Percentiles rank a stretch among this genome's conserved stretches.
These are phyloP conservation scores for Diachrysia chrysitis DNA, from an alignment of 2,888 invertebrate genomes.

Conservation along the genomic window DNA sequence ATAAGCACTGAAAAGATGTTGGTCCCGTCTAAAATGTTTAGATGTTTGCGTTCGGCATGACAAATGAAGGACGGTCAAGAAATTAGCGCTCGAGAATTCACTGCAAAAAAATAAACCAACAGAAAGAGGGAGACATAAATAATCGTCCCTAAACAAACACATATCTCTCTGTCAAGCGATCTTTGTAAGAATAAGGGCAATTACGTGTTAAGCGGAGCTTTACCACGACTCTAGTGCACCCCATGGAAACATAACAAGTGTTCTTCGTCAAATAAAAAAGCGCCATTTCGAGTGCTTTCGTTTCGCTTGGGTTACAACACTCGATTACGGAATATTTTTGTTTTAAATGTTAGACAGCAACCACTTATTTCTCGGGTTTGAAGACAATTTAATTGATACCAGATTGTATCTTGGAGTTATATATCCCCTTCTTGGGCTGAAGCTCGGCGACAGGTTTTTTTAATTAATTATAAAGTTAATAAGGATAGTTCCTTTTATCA, in stretches of 20 bases:
- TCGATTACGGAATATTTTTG: slow-evolving; percentile 35
- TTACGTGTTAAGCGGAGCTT: slow-evolving; percentile 73
- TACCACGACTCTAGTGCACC: slow-evolving; percentile 68
- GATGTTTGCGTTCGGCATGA: slow-evolving; percentile 17
- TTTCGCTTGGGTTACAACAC: slow-evolving; percentile 57
- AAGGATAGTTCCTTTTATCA: slow-evolving; percentile 14
- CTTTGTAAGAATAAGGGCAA: slow-evolving; percentile 62
- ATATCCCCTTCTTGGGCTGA: slow-evolving; percentile 6
- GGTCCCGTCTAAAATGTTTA: slow-evolving; percentile 1
- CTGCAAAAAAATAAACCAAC: slow-evolving; percentile 49
- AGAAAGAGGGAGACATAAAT: slow-evolving; percentile 58
- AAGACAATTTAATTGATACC: slow-evolving; percentile 20
- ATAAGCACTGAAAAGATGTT: neutral
- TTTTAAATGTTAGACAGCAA: slow-evolving; percentile 42
- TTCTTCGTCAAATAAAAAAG: slow-evolving; percentile 59
- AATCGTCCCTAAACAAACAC: slow-evolving; percentile 61
- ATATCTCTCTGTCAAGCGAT: slow-evolving; percentile 42
- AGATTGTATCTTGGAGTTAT: slow-evolving; percentile 10
- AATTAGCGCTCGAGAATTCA: slow-evolving; percentile 44
- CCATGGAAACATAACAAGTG: slow-evolving; percentile 69
- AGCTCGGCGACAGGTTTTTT: neutral
- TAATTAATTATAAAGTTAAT: slow-evolving; percentile 19
- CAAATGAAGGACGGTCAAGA: slow-evolving; percentile 59
- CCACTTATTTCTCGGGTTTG: slow-evolving; percentile 16
- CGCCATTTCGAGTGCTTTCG: slow-evolving; percentile 61